These are phyloP conservation scores for Fabriciana adippe DNA, from an alignment of 2,888 invertebrate genomes.

Conservation along the genomic window DNA sequence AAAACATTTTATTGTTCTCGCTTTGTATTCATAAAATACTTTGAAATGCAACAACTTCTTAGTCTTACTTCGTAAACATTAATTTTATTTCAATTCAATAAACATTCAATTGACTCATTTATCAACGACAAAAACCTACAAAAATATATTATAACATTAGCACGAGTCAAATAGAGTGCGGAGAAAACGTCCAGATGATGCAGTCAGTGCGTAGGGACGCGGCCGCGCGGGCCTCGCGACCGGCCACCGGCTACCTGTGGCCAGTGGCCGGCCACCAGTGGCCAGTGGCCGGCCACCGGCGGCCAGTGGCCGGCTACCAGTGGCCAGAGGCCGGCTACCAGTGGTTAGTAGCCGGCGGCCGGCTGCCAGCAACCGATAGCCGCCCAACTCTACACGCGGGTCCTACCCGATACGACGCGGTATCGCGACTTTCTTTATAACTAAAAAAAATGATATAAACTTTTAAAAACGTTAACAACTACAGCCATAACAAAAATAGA, in stretches of 20 bases:
- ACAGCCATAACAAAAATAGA: conserved; percentile 81
- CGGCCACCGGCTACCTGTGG: conserved; percentile 17
- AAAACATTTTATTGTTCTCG: conserved; percentile 81
- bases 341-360: conserved; percentile 35
- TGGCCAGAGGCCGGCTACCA: conserved; percentile 26
- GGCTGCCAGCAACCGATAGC: conserved; percentile 31
- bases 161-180: conserved; percentile 73
- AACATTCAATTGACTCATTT: conserved; percentile 82
- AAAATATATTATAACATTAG: conserved; percentile 80
- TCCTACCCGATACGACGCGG: conserved; percentile 53
- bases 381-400: conserved; percentile 48
- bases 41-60: conserved; percentile 82
- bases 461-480: conserved; percentile 80
- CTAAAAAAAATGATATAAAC: conserved; percentile 75
- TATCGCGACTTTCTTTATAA: conserved; percentile 65
- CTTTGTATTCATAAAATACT: conserved; percentile 81
- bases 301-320: conserved; percentile 29
- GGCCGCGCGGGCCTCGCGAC: conserved; percentile 39
- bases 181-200: conserved; percentile 53
- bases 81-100: conserved; percentile 76
- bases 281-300: conserved; percentile 14
- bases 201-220: conserved; percentile 45
- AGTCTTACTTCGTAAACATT: conserved; percentile 80
- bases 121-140: conserved; percentile 81
- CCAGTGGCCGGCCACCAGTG: too few relatives aligned